Conservation (phyloP, 2,113 vertebrate genomes). For the Shinisaurus crocodilurus region DNA sequence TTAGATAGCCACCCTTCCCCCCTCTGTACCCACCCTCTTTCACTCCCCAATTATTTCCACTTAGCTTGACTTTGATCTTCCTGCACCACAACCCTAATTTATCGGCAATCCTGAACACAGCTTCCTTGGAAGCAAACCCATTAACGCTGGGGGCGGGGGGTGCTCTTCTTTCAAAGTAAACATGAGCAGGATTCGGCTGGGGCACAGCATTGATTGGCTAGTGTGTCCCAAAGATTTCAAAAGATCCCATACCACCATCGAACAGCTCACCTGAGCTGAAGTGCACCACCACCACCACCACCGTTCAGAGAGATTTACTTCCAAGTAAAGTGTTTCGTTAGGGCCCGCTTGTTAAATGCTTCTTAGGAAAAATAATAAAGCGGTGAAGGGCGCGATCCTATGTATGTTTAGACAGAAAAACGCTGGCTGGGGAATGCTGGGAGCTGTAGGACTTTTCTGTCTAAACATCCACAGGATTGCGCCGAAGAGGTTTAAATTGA, state of each 20-base stretch:
- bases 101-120: not conserved
- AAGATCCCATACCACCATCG: too few species aligned
- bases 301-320: not conserved
- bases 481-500: not conserved
- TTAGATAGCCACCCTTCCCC: too few species aligned
- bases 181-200: not conserved
- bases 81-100: not conserved
- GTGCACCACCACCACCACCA: not conserved
- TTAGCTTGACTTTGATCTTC: not conserved
- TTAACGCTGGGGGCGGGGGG: not conserved
- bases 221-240: not conserved
- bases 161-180: not conserved
- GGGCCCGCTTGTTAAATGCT: not conserved
- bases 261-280: not conserved
- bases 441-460: too few species aligned
- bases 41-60: too few species aligned
- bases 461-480: too few species aligned
- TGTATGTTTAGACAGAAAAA: too few species aligned
- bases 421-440: too few species aligned
- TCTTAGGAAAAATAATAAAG: accelerated
- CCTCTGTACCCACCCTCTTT: not conserved
- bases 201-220: not conserved
- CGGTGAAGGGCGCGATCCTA: too few species aligned
- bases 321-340: not conserved
- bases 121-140: not conserved